These are phyloP conservation scores for Tinamus major DNA, from an alignment of 2,797 vertebrate species.

Conservation along the genomic window DNA sequence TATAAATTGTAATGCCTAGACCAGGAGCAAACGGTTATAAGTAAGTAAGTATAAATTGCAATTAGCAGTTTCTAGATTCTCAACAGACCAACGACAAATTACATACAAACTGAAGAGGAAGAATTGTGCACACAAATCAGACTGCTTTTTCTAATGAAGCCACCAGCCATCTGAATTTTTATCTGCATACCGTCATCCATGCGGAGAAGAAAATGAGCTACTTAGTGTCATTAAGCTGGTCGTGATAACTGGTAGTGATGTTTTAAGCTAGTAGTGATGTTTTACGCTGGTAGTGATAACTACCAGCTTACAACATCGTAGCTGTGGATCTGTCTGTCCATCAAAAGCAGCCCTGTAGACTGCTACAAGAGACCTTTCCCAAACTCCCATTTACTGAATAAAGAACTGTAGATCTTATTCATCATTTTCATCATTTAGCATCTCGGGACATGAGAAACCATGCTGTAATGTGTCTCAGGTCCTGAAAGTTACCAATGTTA, in stretches of 20 bases:
- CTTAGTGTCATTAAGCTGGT: neutral
- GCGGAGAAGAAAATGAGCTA: neutral
- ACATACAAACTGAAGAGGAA: neutral
- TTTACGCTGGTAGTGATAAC: neutral
- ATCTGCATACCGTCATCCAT: neutral
- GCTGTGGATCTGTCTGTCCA: neutral
- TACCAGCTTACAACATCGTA: neutral
- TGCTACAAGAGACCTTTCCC: neutral
- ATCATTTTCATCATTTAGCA: neutral
- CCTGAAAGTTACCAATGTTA: neutral
- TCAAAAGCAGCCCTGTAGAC: neutral
- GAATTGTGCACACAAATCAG: neutral
- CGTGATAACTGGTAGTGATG: too few relatives aligned
- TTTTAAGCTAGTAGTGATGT: too few relatives aligned
- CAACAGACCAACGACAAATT: neutral
- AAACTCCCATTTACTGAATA: neutral
- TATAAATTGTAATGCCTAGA: neutral
- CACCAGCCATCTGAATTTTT: neutral
- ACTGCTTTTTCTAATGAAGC: neutral
- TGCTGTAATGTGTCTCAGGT: neutral
- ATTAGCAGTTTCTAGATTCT: neutral
- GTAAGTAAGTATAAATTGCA: neutral
- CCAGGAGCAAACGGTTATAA: neutral
- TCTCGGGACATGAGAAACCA: neutral
- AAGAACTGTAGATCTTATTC: neutral